Conservation (phyloP, 1,140 invertebrate species). For the Drosophila pseudoananassae region DNA sequence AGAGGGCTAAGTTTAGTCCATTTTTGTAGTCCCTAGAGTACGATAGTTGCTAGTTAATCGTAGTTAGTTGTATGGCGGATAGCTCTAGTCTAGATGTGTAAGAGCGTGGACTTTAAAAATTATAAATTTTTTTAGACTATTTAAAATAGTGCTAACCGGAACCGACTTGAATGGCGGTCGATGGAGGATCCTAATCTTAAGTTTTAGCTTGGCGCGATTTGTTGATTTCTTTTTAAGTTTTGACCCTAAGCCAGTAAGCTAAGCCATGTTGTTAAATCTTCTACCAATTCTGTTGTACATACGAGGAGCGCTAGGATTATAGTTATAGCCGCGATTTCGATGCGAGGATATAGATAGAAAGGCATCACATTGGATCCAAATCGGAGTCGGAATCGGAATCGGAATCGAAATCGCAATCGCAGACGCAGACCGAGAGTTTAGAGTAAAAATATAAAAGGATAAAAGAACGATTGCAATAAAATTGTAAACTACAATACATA, state of each 20-base stretch:
- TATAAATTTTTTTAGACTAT: constrained; percentile 79
- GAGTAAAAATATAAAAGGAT: constrained; percentile 8
- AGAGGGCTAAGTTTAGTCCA: constrained; percentile 42
- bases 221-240: constrained; percentile 78
- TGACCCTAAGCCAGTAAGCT: constrained; percentile 61
- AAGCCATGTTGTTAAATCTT: constrained; percentile 63
- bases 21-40: constrained; percentile 42
- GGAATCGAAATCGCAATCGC: too few species aligned
- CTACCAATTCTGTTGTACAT: constrained; percentile 58
- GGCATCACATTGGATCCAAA: constrained; percentile 60
- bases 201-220: constrained; percentile 64
- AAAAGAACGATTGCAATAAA: constrained; percentile 51
- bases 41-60: constrained; percentile 22
- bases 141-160: constrained; percentile 65
- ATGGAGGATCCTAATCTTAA: constrained; percentile 27
- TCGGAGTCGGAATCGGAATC: too few species aligned
- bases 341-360: background rate
- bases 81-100: constrained; percentile 60
- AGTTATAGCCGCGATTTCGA: constrained; percentile 14
- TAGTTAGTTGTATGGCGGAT: constrained; percentile 23
- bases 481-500: constrained; percentile 46
- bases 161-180: background rate
- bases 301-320: constrained; percentile 34
- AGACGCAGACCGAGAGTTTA: constrained; percentile 26
- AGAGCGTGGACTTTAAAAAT: constrained; percentile 77